Evolutionary conservation across 92 coral and sea anemone genomes (phyloP), one percentile per base, ranked within the genome.

Genomic region (Epizoanthus rinbou): DNA sequence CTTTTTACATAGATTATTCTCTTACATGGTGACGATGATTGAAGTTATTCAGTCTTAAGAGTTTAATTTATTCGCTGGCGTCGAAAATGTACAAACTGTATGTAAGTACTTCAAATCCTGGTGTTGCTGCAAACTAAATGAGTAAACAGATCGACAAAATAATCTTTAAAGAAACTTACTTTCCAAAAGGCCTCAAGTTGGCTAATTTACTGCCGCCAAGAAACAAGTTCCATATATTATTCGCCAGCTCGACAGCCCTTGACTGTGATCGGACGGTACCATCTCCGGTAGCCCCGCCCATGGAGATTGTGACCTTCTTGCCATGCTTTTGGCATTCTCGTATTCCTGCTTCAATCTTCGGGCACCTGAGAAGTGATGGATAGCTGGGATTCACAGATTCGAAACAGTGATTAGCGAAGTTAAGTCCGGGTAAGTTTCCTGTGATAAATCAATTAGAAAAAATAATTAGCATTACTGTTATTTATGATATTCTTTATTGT

Each of bases 221-320:
- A 64, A 64, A 64, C 69, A 64, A 21, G 69, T 28, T 10, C 69
- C 69, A 64, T 28, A 64, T 21, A 7, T 64, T 8, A 7, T 21
- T 21, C 5, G 69, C 83, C 23, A 79, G 11, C 41, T 4, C 62
- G 13, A 43, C 56, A 21, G 83, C 83, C 24, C 83, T 79, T 31
- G 68, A 0, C 18, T 41, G 70, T 8, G 56, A 60, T 17, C 21
- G 21, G 4, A 79, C 25, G 5, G 83, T 79, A 43, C 83, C 83
- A 23, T 79, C 83, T n/a, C 83, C 83, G 9, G 83, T 79, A 22
- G 83, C 73, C 54, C 83, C 83, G 19, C 83, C 83, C 71, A 79
- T 22, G 83, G 83, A 79, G 31, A 79, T 62, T 39, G 35, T 35
- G 18, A 79, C 73, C 43, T 35, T 79, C 23, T 79, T 79, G 10